Evolutionary conservation across 2,113 vertebrate species (phyloP).

Genomic region (Dryoscopus gambensis): DNA sequence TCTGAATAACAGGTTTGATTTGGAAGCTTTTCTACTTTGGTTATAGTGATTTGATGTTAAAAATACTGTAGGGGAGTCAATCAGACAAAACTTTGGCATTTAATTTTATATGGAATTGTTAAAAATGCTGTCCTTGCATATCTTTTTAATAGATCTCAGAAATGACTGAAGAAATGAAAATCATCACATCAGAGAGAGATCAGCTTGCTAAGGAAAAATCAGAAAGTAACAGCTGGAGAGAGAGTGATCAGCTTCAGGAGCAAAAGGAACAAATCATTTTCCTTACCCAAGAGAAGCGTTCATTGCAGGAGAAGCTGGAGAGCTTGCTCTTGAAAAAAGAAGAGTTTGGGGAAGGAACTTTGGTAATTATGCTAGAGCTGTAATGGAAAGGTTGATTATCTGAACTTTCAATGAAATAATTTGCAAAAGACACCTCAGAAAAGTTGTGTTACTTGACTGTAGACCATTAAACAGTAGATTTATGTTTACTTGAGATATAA

Average conservation of each 20-base stretch:
- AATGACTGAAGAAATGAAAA: conserved; percentile 10
- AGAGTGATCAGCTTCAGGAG: background rate
- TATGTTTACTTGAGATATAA: background rate
- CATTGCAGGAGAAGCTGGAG: background rate
- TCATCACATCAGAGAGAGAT: background rate
- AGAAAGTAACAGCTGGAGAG: background rate
- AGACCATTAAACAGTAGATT: background rate
- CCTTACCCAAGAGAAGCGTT: conserved; percentile 12
- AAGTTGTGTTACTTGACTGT: too few relatives aligned
- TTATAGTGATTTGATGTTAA: background rate
- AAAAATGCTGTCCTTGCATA: background rate
- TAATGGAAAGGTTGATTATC: background rate
- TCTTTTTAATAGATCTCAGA: background rate
- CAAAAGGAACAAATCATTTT: background rate
- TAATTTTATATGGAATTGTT: background rate
- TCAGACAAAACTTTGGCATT: background rate
- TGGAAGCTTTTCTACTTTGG: background rate
- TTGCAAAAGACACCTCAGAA: background rate
- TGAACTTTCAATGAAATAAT: background rate
- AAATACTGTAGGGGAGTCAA: background rate
- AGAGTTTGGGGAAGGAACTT: background rate
- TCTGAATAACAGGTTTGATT: too few relatives aligned
- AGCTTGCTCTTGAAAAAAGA: background rate
- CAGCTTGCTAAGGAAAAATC: background rate
- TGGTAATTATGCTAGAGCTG: background rate